These are phyloP conservation scores for Archaeoteleia sp. DNA, from an alignment of 2,888 invertebrate species.

Conservation along the genomic window DNA sequence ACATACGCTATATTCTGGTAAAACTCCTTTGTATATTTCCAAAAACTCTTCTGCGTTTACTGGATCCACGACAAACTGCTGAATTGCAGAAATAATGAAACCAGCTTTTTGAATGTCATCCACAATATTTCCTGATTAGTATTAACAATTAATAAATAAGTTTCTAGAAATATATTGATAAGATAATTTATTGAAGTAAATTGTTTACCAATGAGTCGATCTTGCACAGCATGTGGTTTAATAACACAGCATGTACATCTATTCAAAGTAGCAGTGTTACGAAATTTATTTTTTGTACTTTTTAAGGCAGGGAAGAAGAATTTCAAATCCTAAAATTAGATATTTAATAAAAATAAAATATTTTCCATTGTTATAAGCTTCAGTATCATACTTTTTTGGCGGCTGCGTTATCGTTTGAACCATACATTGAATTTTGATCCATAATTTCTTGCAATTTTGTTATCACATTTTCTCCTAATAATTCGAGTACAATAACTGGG, in stretches of 20 bases:
- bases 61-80: slow-evolving; percentile 86
- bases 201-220: slow-evolving; percentile 77
- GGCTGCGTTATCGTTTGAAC: slow-evolving; percentile 78
- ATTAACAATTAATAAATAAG: background rate
- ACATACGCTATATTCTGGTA: slow-evolving; percentile 83
- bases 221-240: slow-evolving; percentile 91
- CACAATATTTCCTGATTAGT: slow-evolving; percentile 80
- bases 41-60: slow-evolving; percentile 93
- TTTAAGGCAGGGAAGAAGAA: slow-evolving; percentile 31
- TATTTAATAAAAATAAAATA: too few relatives aligned
- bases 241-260: slow-evolving; percentile 89
- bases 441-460: slow-evolving; percentile 78
- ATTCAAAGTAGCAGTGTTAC: slow-evolving; percentile 78
- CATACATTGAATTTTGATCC: slow-evolving; percentile 84
- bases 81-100: slow-evolving; percentile 86
- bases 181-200: background rate
- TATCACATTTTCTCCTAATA: slow-evolving; percentile 84
- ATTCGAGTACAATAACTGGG: slow-evolving; percentile 82
- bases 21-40: slow-evolving; percentile 93
- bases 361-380: too few relatives aligned
- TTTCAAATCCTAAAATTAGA: slow-evolving; percentile 33
- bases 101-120: slow-evolving; percentile 84
- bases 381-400: slow-evolving; percentile 76
- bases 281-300: slow-evolving; percentile 31
- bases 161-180: background rate